Percentiles rank a stretch among this genome's conserved stretches.
These are phyloP conservation scores for Pollicipes pollicipes DNA, from an alignment of 1,140 invertebrate species.

Conservation along the genomic window DNA sequence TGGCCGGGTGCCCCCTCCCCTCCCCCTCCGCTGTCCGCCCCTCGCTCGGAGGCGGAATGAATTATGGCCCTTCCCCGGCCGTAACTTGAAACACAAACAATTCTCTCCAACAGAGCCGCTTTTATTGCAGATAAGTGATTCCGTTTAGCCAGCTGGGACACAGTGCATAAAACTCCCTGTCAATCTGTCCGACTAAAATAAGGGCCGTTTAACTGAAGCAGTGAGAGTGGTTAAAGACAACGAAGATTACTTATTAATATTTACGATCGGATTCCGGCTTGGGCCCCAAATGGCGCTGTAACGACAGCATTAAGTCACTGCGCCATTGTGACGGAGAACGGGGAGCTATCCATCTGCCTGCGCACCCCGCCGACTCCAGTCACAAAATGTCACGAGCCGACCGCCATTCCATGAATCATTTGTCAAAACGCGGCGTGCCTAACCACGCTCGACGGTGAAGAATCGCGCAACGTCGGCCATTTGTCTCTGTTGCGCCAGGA, in stretches of 20 bases:
- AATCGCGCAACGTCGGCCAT: background rate
- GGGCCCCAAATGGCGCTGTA: background rate
- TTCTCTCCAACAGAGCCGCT: background rate
- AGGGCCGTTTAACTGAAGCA: background rate
- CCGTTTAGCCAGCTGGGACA: background rate
- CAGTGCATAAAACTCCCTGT: background rate
- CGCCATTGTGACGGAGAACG: no score
- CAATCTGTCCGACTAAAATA: background rate
- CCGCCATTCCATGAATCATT: background rate
- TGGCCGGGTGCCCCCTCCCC: background rate
- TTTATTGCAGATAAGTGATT: background rate
- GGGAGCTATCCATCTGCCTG: no score
- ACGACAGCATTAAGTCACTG: background rate
- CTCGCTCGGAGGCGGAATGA: background rate
- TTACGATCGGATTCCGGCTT: no score
- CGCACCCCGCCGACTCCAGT: no score
- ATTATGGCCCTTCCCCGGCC: background rate
- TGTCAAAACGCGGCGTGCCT: background rate
- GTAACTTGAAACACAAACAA: background rate
- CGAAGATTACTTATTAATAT: no score
- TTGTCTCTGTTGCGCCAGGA: background rate
- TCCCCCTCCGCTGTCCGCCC: background rate
- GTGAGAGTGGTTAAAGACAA: no score
- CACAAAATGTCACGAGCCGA: background rate
- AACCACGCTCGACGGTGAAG: background rate